Base-by-base conservation (phyloP, 2,888 invertebrate genomes). In the Pristionchus fissidentatus region DNA sequence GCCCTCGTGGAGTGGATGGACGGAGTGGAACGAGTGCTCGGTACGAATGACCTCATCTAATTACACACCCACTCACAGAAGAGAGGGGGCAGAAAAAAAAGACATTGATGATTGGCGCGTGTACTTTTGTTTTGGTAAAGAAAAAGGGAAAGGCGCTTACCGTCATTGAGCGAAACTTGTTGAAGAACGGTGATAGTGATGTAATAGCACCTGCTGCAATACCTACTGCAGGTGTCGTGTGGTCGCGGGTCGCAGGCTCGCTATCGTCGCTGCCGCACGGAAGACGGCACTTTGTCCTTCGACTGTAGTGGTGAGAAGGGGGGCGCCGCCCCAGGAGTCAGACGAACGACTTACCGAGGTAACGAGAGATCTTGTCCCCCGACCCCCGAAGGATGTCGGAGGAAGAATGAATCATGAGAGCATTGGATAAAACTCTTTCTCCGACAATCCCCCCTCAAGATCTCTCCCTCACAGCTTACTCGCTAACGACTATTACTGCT, bases 191-290 rank as follows among this genome's bases (percentile, higher is more conserved):
- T n/a, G n/a, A n/a, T n/a, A n/a, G n/a, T n/a, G n/a, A n/a, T n/a
- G n/a, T n/a, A n/a, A 15, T 75, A 8, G 3, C 41, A 38, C n/a
- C 75, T 75, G 41, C 5, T n/a, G 41, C 49, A n/a, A n/a, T 0
- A 57, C 0, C 66, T n/a, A 35, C 49, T 22, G 0, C 35, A 82
- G 62, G 87, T 88, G 22, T 87, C 86, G 3, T 92, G 92, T 84
- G 92, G 92, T 43, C 85, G 90, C 10, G 91, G 92, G 55, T 88
- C 87, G 19, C 91, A 90, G 84, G 91, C 90, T 1, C 85, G 92
- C 66, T 91, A 90, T 83, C 87, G 92, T 46, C 90, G 90, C 49
- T 92, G 92, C 83, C 85, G 87, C 62, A 90, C 90, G 38, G 86
- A 90, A 5, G 88, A 90, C 79, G 84, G 87, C 80, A 90, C 89